Conservation (phyloP, 2,113 vertebrate species). For the Notarius quadriscutis region DNA sequence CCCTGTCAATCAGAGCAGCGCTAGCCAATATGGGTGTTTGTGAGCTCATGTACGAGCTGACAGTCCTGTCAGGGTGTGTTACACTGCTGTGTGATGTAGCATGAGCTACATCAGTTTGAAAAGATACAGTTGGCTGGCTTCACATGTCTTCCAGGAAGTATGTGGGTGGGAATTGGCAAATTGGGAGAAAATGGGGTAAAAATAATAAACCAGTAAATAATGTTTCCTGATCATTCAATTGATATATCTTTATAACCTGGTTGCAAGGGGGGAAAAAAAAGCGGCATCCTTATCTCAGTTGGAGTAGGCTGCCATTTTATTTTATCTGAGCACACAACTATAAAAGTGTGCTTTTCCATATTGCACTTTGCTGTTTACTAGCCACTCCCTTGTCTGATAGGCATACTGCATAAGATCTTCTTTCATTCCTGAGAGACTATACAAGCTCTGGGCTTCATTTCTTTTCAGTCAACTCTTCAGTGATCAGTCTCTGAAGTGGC, state of each 20-base stretch:
- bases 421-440: neutral
- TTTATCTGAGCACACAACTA: neutral
- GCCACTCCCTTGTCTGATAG: neutral
- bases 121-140: neutral
- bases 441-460: neutral
- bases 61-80: neutral
- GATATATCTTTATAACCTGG: too few relatives aligned
- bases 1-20: neutral
- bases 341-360: constrained; percentile 1
- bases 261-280: too few relatives aligned
- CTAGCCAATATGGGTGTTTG: neutral
- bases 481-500: neutral
- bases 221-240: neutral
- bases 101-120: neutral
- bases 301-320: neutral
- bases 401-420: neutral
- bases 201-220: neutral
- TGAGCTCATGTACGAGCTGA: neutral
- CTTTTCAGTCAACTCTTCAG: neutral
- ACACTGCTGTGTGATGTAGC: neutral
- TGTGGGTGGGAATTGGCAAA: neutral
- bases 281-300: neutral
- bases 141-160: neutral
- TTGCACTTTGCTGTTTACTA: neutral
- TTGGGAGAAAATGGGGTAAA: neutral